Evolutionary conservation across 2,113 vertebrate genomes (phyloP), one percentile per base, ranked within the genome.

Genomic region (Leptocoma aspasia): DNA sequence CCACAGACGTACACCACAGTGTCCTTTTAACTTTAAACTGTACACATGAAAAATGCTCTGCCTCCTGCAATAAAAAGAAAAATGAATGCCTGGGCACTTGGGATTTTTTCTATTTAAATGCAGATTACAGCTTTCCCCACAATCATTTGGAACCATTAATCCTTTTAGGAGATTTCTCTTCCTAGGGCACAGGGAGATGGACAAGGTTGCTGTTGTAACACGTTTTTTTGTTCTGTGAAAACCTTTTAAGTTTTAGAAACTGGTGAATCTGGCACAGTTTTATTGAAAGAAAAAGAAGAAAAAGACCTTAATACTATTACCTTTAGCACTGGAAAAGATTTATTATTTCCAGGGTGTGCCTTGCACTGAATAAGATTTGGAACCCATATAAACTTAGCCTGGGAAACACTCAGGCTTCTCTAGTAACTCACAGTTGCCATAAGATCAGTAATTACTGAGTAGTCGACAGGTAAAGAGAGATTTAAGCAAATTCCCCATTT

Each of bases 51-150:
- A 90, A 90, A 60, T 87, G 13, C 11, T 93, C 19, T 87, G 31
- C n/a, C 16, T 83, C 37, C 53, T 85, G 33, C 57, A 85, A 11
- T 31, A 75, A 54, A 84, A 87, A 89, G 65, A 71, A 91, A 89
- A 95, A 84, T 78, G 2, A 92, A 78, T 70, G 78, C 52, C 45
- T 84, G 49, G 30, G 19, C 64, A 71, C 24, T 50, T 31, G 30
- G 53, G 57, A 79, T 56, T 84, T 86, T 79, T 90, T 87, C 49
- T 79, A 56, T 94, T 95, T 94, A 94, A 91, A 94, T 85, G 66
- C 41, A 90, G 78, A 87, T 94, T 91, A 39, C 35, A 64, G 17
- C 56, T 87, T 89, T 79, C 37, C 78, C 15, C 26, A 35, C 7
- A 79, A 33, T 47, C 24, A 35, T 75, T 92, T 89, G 69, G 52